Conservation (phyloP, 2,888 invertebrate genomes). For the Crepidodera aurea region DNA sequence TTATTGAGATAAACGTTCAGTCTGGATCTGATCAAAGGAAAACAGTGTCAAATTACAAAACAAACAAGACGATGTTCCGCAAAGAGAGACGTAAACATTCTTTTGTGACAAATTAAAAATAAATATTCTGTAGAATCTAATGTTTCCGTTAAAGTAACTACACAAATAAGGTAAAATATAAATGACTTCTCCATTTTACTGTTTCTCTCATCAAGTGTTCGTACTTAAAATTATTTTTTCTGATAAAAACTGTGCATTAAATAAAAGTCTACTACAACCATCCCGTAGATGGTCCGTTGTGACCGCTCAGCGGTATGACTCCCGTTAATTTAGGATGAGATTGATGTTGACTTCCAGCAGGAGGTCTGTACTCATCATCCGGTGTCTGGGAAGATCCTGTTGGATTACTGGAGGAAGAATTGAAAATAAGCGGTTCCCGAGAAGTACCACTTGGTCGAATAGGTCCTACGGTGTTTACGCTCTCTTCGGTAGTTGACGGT, state of each 20-base stretch:
- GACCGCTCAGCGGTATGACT: slow-evolving; percentile 78
- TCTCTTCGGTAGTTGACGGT: slow-evolving; percentile 64
- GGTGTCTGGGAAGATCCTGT: slow-evolving; percentile 60
- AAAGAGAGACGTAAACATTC: no score
- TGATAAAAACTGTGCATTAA: no score
- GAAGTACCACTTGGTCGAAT: slow-evolving; percentile 40
- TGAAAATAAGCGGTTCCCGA: slow-evolving; percentile 72
- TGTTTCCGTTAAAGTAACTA: no score
- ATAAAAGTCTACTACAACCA: slow-evolving; percentile 63
- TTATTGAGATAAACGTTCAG: no score
- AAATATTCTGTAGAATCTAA: no score
- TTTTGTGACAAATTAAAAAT: no score
- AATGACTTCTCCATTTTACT: no score
- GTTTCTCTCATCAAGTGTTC: not conserved
- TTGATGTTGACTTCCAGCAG: slow-evolving; percentile 53
- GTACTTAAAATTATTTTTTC: not conserved
- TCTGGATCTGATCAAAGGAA: no score
- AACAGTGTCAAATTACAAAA: no score
- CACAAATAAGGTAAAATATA: no score
- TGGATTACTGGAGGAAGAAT: slow-evolving; percentile 61
- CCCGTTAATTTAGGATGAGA: slow-evolving; percentile 72
- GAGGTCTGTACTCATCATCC: slow-evolving; percentile 57
- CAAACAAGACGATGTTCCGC: no score
- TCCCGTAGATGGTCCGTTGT: slow-evolving; percentile 74
- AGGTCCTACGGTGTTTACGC: slow-evolving; percentile 40